Evolutionary conservation across 2,113 vertebrate species (phyloP), one percentile per base, ranked within the genome.

Genomic region (Proterorhinus semilunaris): DNA sequence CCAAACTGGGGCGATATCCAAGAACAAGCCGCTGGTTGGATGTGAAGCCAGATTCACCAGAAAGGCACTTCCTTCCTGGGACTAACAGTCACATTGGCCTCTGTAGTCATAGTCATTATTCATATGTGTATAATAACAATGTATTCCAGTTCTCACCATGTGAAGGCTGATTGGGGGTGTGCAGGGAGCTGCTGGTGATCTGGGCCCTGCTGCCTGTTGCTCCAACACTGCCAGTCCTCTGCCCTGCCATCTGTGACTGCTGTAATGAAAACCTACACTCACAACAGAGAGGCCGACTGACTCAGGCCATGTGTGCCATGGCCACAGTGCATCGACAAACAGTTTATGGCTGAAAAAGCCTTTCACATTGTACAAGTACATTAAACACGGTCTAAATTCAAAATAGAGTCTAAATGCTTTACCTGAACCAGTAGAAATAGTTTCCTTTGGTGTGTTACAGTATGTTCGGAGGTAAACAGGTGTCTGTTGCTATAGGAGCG

Each of bases 401-500:
- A 36, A 36, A 36, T 36, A 36, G 27, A 36, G 27, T 36, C 27
- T 36, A 36, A 36, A 36, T 36, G 27, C 27, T 36, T 5, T 57
- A 82, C 74, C 83, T 82, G 80, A 42, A 64, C 6, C 45, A 71
- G 72, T 64, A 36, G 21, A 57, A 58, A 58, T 48, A 57, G 36
- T 81, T 69, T 74, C 65, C 69, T 75, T 44, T 17, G 7, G 62
- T 45, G 71, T 48, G 21, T 36, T 61, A 44, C 46, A 9, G 21
- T 58, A 53, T 57, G 62, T 79, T 71, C 76, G 68, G n/a, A 42
- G 53, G 72, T 77, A 76, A 84, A 86, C 81, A 84, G 27, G 65
- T 68, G 27, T 76, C 51, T 69, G 88, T 88, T 88, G 82, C 86
- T 85, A 36, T 36, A 86, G 80, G 86, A 76, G 83, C 71, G 66